A percentile compares a stretch with the other conserved stretches of the same genome.
phyloP scores from a whole-genome alignment of 1,140 invertebrate genomes.

The Pseudobourletiella spinata region DNA sequence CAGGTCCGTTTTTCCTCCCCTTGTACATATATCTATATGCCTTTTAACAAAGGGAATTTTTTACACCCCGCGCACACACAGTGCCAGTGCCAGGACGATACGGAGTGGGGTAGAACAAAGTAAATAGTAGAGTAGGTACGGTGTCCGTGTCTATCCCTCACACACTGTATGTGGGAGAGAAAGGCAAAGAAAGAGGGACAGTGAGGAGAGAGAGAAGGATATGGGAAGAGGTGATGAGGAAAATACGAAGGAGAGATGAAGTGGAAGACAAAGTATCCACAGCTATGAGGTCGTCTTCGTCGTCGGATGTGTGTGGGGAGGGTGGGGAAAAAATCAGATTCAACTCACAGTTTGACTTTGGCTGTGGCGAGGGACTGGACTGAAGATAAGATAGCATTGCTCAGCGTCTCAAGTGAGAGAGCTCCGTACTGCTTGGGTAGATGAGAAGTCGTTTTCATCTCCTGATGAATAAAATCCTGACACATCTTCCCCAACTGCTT shows the following conservation, averaged over 20 bases:
- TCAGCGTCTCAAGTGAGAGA: constrained; percentile 28
- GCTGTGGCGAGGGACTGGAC: constrained; percentile 7
- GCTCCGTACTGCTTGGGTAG: constrained; percentile 27
- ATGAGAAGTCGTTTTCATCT: constrained; percentile 8
- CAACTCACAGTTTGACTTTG: constrained; percentile 26
- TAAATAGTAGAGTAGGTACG: background rate
- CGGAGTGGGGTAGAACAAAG: background rate
- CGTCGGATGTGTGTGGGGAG: too few relatives aligned
- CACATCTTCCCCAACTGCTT: constrained; percentile 22
- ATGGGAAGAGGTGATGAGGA: background rate
- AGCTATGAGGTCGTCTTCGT: too few relatives aligned
- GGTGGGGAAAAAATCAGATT: background rate
- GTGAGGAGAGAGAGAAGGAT: background rate
- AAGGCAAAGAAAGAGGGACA: constrained; percentile 4
- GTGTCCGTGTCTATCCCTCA: background rate
- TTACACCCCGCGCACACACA: too few relatives aligned
- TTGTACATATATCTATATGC: too few relatives aligned
- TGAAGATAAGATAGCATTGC: constrained; percentile 22
- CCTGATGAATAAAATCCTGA: constrained; percentile 22
- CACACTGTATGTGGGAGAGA: too few relatives aligned
- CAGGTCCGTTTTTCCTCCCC: too few relatives aligned
- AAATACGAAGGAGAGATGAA: background rate
- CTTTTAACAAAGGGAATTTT: too few relatives aligned
- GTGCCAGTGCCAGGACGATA: too few relatives aligned
- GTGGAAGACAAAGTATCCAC: too few relatives aligned